Base-by-base conservation (phyloP, 2,888 invertebrate species). In the Hydropsyche betteni region DNA sequence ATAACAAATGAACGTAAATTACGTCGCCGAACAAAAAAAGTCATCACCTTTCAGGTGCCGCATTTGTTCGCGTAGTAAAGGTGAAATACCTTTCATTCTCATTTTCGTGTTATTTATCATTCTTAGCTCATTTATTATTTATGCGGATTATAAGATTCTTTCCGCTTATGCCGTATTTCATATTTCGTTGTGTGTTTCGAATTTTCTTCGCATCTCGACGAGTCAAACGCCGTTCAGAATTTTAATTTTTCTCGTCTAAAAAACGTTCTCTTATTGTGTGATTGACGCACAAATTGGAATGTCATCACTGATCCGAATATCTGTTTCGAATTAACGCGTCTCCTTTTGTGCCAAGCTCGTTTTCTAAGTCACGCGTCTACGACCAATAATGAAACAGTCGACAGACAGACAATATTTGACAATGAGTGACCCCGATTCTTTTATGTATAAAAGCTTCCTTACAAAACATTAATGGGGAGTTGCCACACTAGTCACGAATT, bases 401-500 rank as follows among this genome's bases (percentile, higher is more conserved):
- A 44, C 44, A 36, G 12, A 64, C 34, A 64, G 64, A 64, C 64
- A 64, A 64, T 64, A 64, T 64, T 53, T 70, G 53, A 70, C 70
- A 70, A 70, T 53, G 52, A 70, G 6, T 53, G 70, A 69, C 69
- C 69, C 64, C 69, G 44, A 24, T 69, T 69, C 24, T 44, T 34
- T 16, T 55, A 55, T 55, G 10, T 33, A 50, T 51, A 51, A 51
- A 50, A 70, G 70, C 52, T 52, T 52, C 53, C 52, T 53, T 53
- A 70, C 70, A 70, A 70, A 70, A 53, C 70, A 33, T 34, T 36
- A 64, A 64, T 36, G 36, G 64, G 53, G 51, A 70, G 52, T 52
- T 53, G 55, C 52, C 51, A 51, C 53, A 70, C 70, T 52, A 33
- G 70, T 70, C 70, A 70, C 69, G 69, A 69, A 69, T 52, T 69